A percentile compares a stretch with the other conserved stretches of the same genome.
Evolutionary conservation across 2,797 vertebrate species (phyloP).

Genomic region (Psittacula echo): DNA sequence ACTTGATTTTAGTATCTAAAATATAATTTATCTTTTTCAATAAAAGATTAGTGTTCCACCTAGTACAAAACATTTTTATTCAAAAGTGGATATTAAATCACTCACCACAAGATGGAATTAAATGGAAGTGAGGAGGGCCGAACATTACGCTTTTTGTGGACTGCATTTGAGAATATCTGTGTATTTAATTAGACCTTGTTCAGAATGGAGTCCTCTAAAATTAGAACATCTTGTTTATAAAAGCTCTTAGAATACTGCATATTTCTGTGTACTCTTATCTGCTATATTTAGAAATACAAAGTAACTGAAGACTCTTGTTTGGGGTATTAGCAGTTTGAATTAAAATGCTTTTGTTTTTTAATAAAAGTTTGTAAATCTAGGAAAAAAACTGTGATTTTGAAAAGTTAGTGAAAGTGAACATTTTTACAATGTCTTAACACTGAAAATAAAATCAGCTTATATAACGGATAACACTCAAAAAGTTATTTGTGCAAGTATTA

Average conservation of each 20-base stretch:
- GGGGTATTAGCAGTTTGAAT: background rate
- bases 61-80: background rate
- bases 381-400: background rate
- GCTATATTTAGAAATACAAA: conserved; percentile 45
- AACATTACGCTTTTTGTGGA: background rate
- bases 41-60: background rate
- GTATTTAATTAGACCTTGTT: conserved; percentile 60
- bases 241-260: conserved; percentile 53
- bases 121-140: background rate
- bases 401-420: background rate
- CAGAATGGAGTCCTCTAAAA: conserved; percentile 56
- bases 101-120: background rate
- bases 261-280: conserved; percentile 48
- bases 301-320: background rate
- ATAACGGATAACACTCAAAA: background rate
- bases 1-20: background rate
- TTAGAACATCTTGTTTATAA: conserved; percentile 67
- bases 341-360: conserved; percentile 7
- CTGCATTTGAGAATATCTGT: conserved; percentile 16
- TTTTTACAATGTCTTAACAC: background rate
- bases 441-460: background rate
- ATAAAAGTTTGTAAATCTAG: background rate
- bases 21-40: conserved; percentile 4
- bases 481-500: background rate
- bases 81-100: background rate